Conservation (phyloP, 2,888 invertebrate species). For the Rhogogaster chlorosoma region DNA sequence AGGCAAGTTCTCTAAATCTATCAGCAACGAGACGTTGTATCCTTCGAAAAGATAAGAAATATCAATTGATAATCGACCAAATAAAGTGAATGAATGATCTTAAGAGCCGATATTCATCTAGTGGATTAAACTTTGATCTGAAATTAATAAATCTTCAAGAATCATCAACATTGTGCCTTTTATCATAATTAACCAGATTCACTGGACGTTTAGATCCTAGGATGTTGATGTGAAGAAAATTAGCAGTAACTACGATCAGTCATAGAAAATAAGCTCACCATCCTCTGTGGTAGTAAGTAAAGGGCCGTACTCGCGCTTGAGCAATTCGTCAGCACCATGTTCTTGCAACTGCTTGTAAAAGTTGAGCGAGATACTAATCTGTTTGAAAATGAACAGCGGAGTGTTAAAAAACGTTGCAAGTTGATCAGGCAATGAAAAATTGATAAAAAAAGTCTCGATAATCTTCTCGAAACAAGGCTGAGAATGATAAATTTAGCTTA, state of each 20-base stretch:
- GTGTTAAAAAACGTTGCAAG: conserved; percentile 40
- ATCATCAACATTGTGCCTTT: background rate
- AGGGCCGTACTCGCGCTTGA: conserved; percentile 95
- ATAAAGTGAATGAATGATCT: conserved; percentile 8
- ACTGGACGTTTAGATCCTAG: background rate
- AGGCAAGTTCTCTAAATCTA: conserved; percentile 96
- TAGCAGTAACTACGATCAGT: background rate
- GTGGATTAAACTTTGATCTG: background rate
- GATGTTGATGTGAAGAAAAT: background rate
- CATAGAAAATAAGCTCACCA: conserved; percentile 80
- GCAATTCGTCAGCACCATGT: conserved; percentile 98
- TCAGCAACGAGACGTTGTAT: conserved; percentile 95
- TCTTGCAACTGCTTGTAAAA: conserved; percentile 99
- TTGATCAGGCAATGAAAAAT: background rate
- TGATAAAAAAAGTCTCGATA: background rate
- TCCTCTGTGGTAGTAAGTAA: conserved; percentile 92
- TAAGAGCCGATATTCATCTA: background rate
- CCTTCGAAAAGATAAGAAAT: conserved; percentile 79
- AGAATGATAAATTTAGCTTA: background rate
- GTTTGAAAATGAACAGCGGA: conserved; percentile 59
- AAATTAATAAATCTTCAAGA: background rate
- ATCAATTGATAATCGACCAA: background rate
- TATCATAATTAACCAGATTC: background rate
- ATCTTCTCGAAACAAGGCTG: background rate
- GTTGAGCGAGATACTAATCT: conserved; percentile 99